Conservation (phyloP, 2,113 vertebrate genomes). For the Colinus virginianus region DNA sequence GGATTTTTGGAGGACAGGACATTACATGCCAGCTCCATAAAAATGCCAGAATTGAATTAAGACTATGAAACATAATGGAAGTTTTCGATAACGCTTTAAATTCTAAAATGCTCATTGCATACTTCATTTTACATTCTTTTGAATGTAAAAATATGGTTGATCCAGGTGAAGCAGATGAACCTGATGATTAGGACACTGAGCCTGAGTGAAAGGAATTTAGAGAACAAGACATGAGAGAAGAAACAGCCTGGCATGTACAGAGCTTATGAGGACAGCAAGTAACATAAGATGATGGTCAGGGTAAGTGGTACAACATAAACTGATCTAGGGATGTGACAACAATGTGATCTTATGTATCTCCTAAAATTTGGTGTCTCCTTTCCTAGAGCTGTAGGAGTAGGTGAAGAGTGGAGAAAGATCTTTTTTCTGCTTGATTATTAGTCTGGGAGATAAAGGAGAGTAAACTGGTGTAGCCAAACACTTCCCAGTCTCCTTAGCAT, state of each 20-base stretch:
- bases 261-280: background rate
- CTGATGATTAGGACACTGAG: background rate
- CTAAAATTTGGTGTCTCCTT: background rate
- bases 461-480: background rate
- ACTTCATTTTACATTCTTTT: background rate
- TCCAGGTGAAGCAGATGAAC: background rate
- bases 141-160: background rate
- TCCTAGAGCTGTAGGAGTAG: background rate
- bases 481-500: background rate
- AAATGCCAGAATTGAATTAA: background rate
- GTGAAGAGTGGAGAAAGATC: background rate
- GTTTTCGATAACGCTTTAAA: background rate
- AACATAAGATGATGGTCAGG: background rate
- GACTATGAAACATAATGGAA: background rate
- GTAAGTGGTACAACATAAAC: background rate
- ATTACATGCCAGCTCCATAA: background rate
- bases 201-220: background rate
- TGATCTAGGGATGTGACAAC: background rate
- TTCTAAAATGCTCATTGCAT: background rate
- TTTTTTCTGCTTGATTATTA: background rate
- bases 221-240: background rate
- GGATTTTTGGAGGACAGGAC: background rate
- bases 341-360: background rate
- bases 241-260: background rate
- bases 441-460: background rate